A percentile compares a stretch with the other conserved stretches of the same genome.
phyloP scores from a whole-genome alignment of 2,797 vertebrate genomes.

The Crenichthys baileyi region DNA sequence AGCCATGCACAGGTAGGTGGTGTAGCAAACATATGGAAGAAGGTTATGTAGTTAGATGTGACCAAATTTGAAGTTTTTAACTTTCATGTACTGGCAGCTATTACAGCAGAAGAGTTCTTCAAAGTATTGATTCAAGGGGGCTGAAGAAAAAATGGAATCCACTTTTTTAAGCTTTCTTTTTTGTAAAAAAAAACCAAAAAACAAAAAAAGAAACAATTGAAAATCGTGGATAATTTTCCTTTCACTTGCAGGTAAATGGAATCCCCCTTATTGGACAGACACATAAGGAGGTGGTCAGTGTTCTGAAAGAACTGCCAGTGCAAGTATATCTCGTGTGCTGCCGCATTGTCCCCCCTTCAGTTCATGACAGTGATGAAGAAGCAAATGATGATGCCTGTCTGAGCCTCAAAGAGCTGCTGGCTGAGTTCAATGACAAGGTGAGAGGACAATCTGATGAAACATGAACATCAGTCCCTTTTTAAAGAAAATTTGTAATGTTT shows the following conservation, averaged over 20 bases:
- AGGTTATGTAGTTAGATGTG: neutral
- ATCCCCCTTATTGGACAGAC: slow-evolving; percentile 90
- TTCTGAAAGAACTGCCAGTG: slow-evolving; percentile 90
- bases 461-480: neutral
- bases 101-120: neutral
- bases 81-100: neutral
- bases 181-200: neutral
- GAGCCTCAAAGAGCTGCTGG: slow-evolving; percentile 78
- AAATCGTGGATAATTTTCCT: slow-evolving; percentile 7
- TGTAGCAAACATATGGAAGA: neutral
- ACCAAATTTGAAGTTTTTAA: neutral
- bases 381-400: slow-evolving; percentile 74
- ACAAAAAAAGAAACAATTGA: neutral
- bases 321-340: slow-evolving; percentile 88
- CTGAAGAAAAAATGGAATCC: too few species aligned
- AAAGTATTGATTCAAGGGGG: neutral
- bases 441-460: slow-evolving; percentile 2
- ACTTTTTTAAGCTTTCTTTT: neutral
- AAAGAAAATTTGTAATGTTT: neutral
- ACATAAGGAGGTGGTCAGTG: slow-evolving; percentile 90
- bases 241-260: slow-evolving; percentile 86
- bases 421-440: slow-evolving; percentile 80
- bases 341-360: slow-evolving; percentile 71
- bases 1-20: neutral
- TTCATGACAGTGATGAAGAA: slow-evolving; percentile 69